These are phyloP conservation scores for Ichneumoninae sp. DNA, from an alignment of 2,888 invertebrate species.

Conservation along the genomic window DNA sequence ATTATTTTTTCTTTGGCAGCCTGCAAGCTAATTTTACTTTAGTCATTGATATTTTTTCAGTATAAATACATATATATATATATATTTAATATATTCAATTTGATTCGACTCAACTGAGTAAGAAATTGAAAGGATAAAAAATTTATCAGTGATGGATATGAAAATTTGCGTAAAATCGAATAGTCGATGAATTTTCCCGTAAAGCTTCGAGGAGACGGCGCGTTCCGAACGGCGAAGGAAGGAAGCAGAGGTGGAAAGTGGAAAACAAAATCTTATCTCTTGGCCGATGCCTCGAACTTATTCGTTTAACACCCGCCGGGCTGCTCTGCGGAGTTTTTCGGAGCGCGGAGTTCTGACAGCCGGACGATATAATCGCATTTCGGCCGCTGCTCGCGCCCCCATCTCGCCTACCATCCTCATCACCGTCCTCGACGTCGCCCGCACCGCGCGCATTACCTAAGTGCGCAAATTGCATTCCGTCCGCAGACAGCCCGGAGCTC, in stretches of 20 bases:
- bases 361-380: conserved; percentile 72
- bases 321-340: conserved; percentile 10
- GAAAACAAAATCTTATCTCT: conserved; percentile 48
- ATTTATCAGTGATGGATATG: not conserved
- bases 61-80: too few species aligned
- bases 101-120: not conserved
- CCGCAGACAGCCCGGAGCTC: conserved; percentile 67
- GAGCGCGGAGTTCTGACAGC: conserved; percentile 25
- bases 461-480: conserved; percentile 73
- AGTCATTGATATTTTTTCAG: too few species aligned
- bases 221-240: not conserved
- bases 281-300: conserved; percentile 41
- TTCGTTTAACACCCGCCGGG: conserved; percentile 45
- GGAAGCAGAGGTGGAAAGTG: conserved; percentile 7
- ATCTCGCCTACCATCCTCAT: conserved; percentile 5
- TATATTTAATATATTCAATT: not conserved
- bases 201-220: not conserved
- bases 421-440: conserved; percentile 50
- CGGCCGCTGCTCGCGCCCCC: conserved; percentile 55
- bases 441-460: conserved; percentile 65
- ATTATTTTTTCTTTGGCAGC: too few species aligned
- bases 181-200: not conserved
- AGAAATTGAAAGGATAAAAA: not conserved
- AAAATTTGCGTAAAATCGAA: not conserved
- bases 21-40: too few species aligned